phyloP scores from a whole-genome alignment of 2,888 invertebrate genomes.

The Lithophane semibrunnea region DNA sequence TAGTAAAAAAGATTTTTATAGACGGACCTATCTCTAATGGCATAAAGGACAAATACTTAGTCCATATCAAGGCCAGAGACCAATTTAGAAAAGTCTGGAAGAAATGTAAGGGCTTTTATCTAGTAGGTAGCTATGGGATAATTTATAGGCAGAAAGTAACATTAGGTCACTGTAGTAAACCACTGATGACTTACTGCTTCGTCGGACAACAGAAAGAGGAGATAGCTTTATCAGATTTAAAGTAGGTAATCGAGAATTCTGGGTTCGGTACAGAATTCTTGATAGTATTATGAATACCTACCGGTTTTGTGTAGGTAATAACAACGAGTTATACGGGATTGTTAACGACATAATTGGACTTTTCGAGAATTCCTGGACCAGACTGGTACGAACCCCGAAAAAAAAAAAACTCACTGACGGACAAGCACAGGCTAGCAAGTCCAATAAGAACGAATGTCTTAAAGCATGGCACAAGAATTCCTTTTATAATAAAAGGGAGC shows the following conservation, averaged over 20 bases:
- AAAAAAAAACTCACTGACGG: background rate
- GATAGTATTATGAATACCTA: background rate
- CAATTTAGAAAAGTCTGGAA: slow-evolving; percentile 28
- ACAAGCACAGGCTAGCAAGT: background rate
- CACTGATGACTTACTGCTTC: slow-evolving; percentile 45
- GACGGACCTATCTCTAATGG: slow-evolving; percentile 11
- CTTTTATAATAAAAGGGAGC: background rate
- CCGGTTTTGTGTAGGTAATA: background rate
- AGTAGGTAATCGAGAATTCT: background rate
- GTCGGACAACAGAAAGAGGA: background rate
- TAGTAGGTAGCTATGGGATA: slow-evolving; percentile 6
- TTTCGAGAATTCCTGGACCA: background rate
- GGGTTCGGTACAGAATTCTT: background rate
- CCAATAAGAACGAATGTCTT: too few relatives aligned
- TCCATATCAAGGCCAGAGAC: slow-evolving; percentile 3
- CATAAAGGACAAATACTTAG: slow-evolving; percentile 8
- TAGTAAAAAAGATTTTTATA: background rate
- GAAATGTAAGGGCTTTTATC: slow-evolving; percentile 11
- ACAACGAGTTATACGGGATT: background rate
- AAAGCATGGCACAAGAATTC: background rate
- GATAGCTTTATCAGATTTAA: slow-evolving; percentile 22
- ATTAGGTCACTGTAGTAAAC: slow-evolving; percentile 37
- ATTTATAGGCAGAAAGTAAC: slow-evolving; percentile 35
- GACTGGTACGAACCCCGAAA: too few relatives aligned
- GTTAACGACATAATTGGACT: background rate